A percentile compares a stretch with the other conserved stretches of the same genome.
Evolutionary conservation across 2,113 vertebrate genomes (phyloP).

Genomic region (Artemisiospiza belli): DNA sequence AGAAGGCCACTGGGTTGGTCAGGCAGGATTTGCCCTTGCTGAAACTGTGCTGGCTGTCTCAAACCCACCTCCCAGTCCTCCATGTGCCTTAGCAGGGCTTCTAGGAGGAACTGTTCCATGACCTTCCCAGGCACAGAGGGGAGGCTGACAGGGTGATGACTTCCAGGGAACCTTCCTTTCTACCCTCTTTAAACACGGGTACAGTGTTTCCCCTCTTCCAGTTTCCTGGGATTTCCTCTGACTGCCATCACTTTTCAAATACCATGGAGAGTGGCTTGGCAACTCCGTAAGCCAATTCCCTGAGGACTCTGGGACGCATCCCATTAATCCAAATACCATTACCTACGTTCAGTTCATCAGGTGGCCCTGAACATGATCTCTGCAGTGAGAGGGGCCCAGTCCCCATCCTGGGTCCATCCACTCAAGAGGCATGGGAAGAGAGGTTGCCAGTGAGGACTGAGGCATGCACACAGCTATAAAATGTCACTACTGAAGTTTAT

Average conservation of each 20-base stretch:
- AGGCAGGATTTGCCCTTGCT: background rate
- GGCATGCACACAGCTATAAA: background rate
- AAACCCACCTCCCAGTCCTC: background rate
- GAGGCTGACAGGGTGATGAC: background rate
- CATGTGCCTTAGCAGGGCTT: background rate
- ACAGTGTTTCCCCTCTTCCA: background rate
- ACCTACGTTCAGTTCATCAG: background rate
- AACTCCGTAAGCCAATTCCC: background rate
- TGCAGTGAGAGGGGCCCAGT: background rate
- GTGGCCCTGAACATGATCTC: background rate
- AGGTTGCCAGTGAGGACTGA: background rate
- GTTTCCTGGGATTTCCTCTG: background rate
- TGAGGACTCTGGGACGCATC: background rate
- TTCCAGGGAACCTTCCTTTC: background rate
- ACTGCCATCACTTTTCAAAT: background rate
- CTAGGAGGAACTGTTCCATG: background rate
- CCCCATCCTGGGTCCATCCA: background rate
- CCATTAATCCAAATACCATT: no score
- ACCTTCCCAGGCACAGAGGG: background rate
- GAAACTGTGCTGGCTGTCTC: background rate
- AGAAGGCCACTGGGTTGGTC: background rate
- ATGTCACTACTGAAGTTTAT: background rate
- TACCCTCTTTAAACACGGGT: background rate
- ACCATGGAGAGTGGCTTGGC: background rate
- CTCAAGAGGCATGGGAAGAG: background rate